A percentile compares a stretch with the other conserved stretches of the same genome.
Conservation (phyloP, 2,797 vertebrate species). For the Trichosurus vulpecula region DNA sequence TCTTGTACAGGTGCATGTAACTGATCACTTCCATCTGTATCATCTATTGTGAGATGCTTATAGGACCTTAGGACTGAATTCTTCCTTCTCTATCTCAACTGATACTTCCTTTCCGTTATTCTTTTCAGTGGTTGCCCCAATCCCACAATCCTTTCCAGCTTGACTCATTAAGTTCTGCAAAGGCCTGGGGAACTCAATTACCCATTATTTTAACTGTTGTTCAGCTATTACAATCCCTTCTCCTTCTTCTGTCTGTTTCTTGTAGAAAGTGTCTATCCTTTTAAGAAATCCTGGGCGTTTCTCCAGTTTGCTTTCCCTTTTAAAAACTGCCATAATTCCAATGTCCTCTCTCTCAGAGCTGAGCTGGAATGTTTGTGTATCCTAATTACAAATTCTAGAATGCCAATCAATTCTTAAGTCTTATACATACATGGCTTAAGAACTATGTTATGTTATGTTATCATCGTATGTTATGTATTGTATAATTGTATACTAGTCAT, state of each 20-base stretch:
- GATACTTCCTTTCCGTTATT: not conserved
- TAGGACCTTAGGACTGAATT: not conserved
- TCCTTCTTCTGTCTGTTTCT: not conserved
- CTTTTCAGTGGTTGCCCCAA: not conserved
- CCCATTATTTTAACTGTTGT: not conserved
- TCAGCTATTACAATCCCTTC: not conserved
- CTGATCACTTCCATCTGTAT: not conserved
- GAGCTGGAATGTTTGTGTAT: not conserved
- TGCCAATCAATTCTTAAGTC: not conserved
- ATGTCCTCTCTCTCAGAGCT: not conserved
- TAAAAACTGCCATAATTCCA: not conserved
- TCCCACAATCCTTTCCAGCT: not conserved
- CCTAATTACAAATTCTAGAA: not conserved
- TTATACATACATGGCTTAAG: not conserved
- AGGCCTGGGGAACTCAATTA: not conserved
- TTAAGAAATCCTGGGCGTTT: not conserved
- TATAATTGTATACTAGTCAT: not conserved
- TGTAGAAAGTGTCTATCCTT: not conserved
- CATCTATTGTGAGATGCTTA: not conserved
- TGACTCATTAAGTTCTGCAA: not conserved
- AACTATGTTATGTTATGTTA: not conserved
- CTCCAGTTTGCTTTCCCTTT: not conserved
- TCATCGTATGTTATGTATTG: not conserved
- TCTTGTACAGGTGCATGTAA: not conserved
- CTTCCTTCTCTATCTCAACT: not conserved